Conservation (phyloP, 2,888 invertebrate species). For the Troides aeacus region DNA sequence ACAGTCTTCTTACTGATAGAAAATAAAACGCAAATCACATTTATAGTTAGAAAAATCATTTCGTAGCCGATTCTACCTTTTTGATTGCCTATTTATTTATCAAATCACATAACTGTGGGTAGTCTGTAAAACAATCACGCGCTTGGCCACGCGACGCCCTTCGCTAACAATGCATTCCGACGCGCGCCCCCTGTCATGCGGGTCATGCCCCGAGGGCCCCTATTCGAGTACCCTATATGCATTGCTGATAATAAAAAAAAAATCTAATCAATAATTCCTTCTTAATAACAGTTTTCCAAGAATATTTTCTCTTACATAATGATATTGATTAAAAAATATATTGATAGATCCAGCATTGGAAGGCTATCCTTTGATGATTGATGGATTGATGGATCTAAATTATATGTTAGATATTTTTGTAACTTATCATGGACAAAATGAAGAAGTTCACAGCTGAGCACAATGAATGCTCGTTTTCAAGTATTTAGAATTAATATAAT, state of each 20-base stretch:
- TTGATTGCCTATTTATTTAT: slow-evolving; percentile 20
- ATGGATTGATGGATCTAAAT: no score
- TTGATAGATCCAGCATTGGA: no score
- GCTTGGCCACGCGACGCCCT: slow-evolving; percentile 37
- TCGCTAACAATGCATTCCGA: slow-evolving; percentile 40
- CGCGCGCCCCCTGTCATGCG: slow-evolving; percentile 26
- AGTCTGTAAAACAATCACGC: slow-evolving; percentile 34
- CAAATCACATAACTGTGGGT: slow-evolving; percentile 17
- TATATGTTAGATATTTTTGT: no score
- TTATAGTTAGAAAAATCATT: not conserved
- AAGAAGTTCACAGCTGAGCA: no score
- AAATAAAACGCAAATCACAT: not conserved
- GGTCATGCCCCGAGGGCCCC: slow-evolving; percentile 14
- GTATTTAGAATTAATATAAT: not conserved
- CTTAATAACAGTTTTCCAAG: not conserved
- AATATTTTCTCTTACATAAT: no score
- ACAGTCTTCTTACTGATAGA: not conserved
- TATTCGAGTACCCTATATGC: slow-evolving; percentile 4
- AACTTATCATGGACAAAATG: no score
- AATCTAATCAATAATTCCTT: not conserved
- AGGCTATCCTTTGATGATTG: no score
- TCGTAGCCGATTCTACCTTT: not conserved
- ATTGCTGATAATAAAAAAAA: not conserved
- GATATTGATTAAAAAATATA: no score
- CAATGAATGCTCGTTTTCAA: not conserved